Conservation (phyloP, 2,113 vertebrate genomes). For the Grallaria varia region DNA sequence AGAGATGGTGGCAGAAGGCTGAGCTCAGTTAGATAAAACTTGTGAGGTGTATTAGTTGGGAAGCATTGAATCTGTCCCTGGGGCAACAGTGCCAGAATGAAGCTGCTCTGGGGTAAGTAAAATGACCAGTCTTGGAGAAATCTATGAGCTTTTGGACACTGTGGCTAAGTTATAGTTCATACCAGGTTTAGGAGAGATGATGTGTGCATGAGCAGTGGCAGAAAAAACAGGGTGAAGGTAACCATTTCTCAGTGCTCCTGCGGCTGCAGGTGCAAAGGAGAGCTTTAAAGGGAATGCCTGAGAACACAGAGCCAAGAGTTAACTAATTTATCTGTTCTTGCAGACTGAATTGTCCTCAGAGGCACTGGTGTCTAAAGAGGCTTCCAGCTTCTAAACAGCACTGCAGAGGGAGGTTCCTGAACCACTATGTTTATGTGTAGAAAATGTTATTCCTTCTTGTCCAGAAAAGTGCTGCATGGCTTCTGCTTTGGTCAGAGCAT, state of each 20-base stretch:
- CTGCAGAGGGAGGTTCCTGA: not conserved
- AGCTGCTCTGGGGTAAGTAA: not conserved
- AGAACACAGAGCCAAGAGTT: not conserved
- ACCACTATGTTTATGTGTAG: not conserved
- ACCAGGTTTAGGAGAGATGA: not conserved
- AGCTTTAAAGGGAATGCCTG: not conserved
- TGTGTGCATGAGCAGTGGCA: not conserved
- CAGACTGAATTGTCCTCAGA: not conserved
- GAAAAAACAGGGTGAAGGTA: not conserved
- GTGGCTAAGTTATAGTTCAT: not conserved
- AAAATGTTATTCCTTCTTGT: not conserved
- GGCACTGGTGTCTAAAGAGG: not conserved
- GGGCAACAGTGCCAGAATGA: not conserved
- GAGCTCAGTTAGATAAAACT: not conserved
- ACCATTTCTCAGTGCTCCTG: not conserved
- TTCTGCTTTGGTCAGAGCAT: not conserved
- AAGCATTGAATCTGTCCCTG: rapidly evolving
- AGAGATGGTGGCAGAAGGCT: not conserved
- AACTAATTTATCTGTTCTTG: not conserved
- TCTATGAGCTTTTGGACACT: not conserved
- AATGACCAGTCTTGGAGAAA: not conserved
- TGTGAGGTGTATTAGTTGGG: not conserved
- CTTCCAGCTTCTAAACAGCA: not conserved
- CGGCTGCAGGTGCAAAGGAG: not conserved
- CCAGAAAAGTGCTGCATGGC: not conserved